phyloP scores from a whole-genome alignment of 2,113 vertebrate genomes.

The Emberiza fucata region DNA sequence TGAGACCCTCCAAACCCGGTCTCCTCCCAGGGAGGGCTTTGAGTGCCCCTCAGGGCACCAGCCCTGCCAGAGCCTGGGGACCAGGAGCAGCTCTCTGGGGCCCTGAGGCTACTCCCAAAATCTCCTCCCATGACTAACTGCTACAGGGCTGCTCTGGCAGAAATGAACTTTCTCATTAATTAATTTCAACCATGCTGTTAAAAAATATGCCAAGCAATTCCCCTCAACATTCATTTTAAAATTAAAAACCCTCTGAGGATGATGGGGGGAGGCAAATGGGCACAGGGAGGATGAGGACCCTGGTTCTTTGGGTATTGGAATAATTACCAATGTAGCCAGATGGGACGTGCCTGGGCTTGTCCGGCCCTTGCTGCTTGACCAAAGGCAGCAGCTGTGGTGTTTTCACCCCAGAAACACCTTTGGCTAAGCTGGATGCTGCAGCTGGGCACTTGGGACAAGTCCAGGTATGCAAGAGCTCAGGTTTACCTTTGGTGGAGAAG shows the following conservation, averaged over 20 bases:
- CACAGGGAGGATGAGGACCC: accelerated
- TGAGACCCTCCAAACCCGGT: neutral
- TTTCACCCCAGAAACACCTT: no score
- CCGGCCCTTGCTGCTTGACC: no score
- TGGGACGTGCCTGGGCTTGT: no score
- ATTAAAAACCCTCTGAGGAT: neutral
- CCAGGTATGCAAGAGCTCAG: no score
- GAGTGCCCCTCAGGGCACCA: neutral
- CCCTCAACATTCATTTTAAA: neutral
- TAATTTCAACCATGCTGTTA: neutral
- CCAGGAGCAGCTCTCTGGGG: accelerated
- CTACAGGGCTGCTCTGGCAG: neutral
- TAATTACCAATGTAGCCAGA: no score
- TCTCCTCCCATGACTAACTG: neutral
- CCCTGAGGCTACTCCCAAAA: neutral
- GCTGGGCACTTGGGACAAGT: no score
- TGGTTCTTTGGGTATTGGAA: neutral
- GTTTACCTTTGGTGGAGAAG: no score
- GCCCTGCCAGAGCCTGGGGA: neutral
- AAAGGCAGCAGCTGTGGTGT: no score
- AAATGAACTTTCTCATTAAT: neutral
- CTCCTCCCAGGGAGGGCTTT: neutral
- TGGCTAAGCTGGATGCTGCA: no score
- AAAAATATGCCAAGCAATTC: neutral
- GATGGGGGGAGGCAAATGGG: no score